phyloP scores from a whole-genome alignment of 2,888 invertebrate species.

The Agrotis clavis region DNA sequence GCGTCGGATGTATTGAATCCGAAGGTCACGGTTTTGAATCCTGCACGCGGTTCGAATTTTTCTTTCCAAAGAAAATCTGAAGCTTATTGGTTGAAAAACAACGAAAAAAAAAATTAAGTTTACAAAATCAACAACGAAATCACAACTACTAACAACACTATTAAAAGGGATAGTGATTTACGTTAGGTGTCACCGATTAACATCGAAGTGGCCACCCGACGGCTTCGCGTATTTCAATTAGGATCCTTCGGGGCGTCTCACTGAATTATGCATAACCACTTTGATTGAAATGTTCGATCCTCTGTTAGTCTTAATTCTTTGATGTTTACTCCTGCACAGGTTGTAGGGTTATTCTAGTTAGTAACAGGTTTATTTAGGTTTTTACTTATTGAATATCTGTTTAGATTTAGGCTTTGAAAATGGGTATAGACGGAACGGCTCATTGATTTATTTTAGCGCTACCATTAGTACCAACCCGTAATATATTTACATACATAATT shows the following conservation, averaged over 20 bases:
- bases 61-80: too few relatives aligned
- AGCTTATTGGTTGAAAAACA: too few relatives aligned
- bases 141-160: constrained; percentile 60
- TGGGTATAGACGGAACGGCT: too few relatives aligned
- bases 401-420: too few relatives aligned
- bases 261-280: constrained; percentile 81
- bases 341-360: constrained; percentile 6
- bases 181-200: constrained; percentile 79
- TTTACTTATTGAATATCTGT: not conserved
- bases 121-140: constrained; percentile 31
- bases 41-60: too few relatives aligned
- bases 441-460: too few relatives aligned
- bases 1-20: too few relatives aligned
- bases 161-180: constrained; percentile 76
- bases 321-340: constrained; percentile 66
- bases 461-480: too few relatives aligned
- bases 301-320: constrained; percentile 75
- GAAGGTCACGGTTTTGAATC: too few relatives aligned
- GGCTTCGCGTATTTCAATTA: constrained; percentile 81
- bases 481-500: too few relatives aligned
- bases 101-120: not conserved
- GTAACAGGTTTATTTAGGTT: not conserved
- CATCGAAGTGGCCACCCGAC: constrained; percentile 76
- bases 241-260: constrained; percentile 69
- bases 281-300: constrained; percentile 80